Evolutionary conservation across 2,797 vertebrate genomes (phyloP).

Genomic region (Malurus splendens): DNA sequence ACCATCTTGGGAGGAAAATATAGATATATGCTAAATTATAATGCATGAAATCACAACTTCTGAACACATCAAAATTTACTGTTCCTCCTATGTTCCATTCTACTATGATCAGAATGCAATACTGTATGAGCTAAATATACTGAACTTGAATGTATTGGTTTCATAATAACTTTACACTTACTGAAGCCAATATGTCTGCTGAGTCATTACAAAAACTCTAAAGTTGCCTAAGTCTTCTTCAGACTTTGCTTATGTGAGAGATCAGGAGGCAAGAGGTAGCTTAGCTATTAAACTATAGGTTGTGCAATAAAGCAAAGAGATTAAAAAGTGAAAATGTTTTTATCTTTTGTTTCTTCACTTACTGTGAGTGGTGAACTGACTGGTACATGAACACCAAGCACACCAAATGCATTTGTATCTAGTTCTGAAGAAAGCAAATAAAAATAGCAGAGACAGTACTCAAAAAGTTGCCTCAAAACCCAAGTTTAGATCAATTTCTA

Average conservation of each 20-base stretch:
- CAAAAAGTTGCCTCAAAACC: not conserved
- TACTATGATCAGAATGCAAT: not conserved
- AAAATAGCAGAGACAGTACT: not conserved
- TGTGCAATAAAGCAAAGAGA: not conserved
- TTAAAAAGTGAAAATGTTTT: not conserved
- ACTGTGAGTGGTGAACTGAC: not conserved
- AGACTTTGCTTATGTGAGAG: not conserved
- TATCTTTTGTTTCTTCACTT: not conserved
- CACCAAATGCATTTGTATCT: not conserved
- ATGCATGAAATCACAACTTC: not conserved
- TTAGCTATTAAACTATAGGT: not conserved
- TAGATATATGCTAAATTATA: not conserved
- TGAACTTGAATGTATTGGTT: not conserved
- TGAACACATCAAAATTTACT: not conserved
- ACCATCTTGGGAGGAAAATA: not conserved
- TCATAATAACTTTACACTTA: not conserved
- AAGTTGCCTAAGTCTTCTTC: not conserved
- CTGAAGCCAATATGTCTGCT: not conserved
- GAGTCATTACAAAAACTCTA: not conserved
- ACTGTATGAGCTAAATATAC: fast-evolving
- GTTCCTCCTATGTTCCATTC: not conserved
- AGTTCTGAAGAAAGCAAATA: not conserved
- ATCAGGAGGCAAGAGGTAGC: not conserved
- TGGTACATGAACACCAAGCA: not conserved
- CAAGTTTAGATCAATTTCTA: not conserved